Evolutionary conservation across 1,140 invertebrate species (phyloP).

Genomic region (Scaptomyza hsui): DNA sequence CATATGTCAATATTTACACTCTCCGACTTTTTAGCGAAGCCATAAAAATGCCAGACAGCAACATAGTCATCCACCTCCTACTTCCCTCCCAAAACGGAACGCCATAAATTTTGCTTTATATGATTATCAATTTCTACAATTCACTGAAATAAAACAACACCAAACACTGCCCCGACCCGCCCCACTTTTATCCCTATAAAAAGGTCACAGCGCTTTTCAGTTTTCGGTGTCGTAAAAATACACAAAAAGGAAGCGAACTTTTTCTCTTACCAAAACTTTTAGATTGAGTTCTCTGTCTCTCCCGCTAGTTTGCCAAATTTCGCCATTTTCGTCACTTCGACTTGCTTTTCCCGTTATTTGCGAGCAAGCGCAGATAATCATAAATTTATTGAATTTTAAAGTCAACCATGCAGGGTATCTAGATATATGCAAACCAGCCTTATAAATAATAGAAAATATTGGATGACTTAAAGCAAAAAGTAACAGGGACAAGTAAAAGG

Average conservation of each 20-base stretch:
- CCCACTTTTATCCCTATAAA: background rate
- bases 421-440: conserved; percentile 40
- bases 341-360: conserved; percentile 34
- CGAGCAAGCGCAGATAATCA: conserved; percentile 57
- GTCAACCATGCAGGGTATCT: conserved; percentile 27
- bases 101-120: conserved; percentile 77
- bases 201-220: conserved; percentile 30
- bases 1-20: conserved; percentile 65
- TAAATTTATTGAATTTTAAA: conserved; percentile 82
- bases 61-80: background rate
- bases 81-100: conserved; percentile 1
- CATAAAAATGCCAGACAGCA: conserved; percentile 61
- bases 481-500: conserved; percentile 7
- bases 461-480: conserved; percentile 14
- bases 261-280: conserved; percentile 19
- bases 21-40: conserved; percentile 53
- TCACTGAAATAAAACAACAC: conserved; percentile 32
- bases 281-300: conserved; percentile 6
- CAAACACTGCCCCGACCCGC: background rate
- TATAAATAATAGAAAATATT: conserved; percentile 57
- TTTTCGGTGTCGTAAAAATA: conserved; percentile 21
- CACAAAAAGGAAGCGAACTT: conserved; percentile 14
- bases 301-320: conserved; percentile 36
- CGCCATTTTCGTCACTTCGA: conserved; percentile 39
- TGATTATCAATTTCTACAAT: conserved; percentile 74